These are phyloP conservation scores for Amorpha juglandis DNA, from an alignment of 2,888 invertebrate species.

Conservation along the genomic window DNA sequence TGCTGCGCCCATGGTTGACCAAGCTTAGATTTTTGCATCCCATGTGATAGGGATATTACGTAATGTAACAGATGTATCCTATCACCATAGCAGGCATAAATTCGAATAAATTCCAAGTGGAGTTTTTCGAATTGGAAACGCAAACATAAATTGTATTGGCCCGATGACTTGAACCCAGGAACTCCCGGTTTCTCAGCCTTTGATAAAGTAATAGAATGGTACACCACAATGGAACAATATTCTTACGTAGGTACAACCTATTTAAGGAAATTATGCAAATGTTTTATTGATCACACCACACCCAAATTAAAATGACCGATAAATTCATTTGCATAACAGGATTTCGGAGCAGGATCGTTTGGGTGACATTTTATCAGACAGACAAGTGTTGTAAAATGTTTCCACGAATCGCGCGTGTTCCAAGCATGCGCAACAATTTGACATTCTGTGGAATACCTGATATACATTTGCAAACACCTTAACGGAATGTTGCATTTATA, in stretches of 20 bases:
- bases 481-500: slow-evolving; percentile 7
- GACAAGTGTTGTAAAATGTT: slow-evolving; percentile 23
- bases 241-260: slow-evolving; percentile 29
- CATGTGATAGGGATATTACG: too few species aligned
- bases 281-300: slow-evolving; percentile 42
- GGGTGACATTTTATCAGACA: slow-evolving; percentile 46
- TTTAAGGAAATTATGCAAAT: slow-evolving; percentile 49
- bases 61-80: too few species aligned
- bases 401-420: slow-evolving; percentile 12
- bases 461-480: slow-evolving; percentile 15
- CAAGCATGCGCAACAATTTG: slow-evolving; percentile 4
- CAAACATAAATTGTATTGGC: too few species aligned
- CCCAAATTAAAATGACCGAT: slow-evolving; percentile 36
- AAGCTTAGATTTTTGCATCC: too few species aligned
- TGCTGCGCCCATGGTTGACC: too few species aligned
- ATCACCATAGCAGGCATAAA: too few species aligned
- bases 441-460: slow-evolving; percentile 13
- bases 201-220: too few species aligned
- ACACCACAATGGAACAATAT: slow-evolving; percentile 19
- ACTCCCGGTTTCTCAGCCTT: background rate
- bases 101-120: too few species aligned
- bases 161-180: too few species aligned
- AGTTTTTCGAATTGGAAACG: too few species aligned
- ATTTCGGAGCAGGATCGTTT: slow-evolving; percentile 40
- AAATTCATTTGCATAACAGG: slow-evolving; percentile 56